Base-by-base conservation (phyloP, 2,113 vertebrate species). In the Mesoclemmys tuberculata region DNA sequence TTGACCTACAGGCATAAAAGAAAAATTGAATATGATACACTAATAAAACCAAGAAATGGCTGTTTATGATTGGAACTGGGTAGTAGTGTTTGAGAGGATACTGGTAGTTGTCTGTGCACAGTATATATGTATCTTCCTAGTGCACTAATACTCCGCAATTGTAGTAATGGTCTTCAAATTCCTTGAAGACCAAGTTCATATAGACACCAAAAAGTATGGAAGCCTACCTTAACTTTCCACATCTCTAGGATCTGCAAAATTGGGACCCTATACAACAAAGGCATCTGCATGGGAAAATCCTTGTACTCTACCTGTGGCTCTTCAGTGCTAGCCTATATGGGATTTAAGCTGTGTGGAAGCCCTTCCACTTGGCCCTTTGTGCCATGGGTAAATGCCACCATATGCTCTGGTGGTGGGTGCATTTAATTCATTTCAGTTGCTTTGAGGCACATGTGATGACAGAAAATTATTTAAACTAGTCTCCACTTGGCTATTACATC, bases 221-320 rank as follows among this genome's bases (percentile, higher is more conserved):
- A 85, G 64, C 1, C 68, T 1, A 71, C 75, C 89, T 82, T 79
- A 86, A 48, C 80, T 83, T 54, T 19, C 18, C 38, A 7, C 26
- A 4, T 38, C 77, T 38, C 38, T n/a, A 78, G 44, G 74, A 75
- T 64, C 22, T 61, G 11, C 44, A 90, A 84, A 88, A 54, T 22
- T 14, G 80, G 31, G 58, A 2, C 89, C 89, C 51, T 85, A n/a
- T 52, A 58, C 21, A 88, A 12, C 3, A 31, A n/a, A 0, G 51
- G 16, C 10, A 55, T 54, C 22, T 35, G 48, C 2, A 3, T n/a
- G 3, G 64, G 3, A 4, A 1, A 0, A 12, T 64, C 29, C 71
- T 1, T 41, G 24, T 81, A 10, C 35, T 55, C 10, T 78, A 24
- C 22, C 51, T 56, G 8, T 12, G 38, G 48, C 41, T 49, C 77